Conservation (phyloP, 1,140 invertebrate genomes). For the Eciton burchellii region DNA sequence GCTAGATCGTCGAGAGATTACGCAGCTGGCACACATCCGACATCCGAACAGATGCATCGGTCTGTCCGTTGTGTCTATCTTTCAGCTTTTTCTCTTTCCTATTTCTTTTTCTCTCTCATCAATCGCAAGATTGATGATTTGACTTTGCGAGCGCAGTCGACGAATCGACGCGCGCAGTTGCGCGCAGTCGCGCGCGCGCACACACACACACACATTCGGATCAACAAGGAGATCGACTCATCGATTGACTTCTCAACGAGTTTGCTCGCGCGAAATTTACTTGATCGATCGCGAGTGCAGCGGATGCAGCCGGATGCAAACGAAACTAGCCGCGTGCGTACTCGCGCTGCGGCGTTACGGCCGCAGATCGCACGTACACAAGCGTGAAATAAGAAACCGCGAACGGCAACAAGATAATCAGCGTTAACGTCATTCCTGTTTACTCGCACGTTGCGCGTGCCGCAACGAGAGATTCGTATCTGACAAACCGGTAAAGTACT, state of each 20-base stretch:
- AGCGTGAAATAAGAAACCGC: conserved; percentile 43
- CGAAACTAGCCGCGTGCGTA: neutral
- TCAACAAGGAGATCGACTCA: too few relatives aligned
- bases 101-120: too few relatives aligned
- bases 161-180: too few relatives aligned
- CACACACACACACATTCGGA: too few relatives aligned
- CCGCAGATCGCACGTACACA: neutral
- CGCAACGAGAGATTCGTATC: conserved; percentile 64
- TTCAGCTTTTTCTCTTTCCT: too few relatives aligned
- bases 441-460: conserved; percentile 21
- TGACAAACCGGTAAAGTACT: conserved; percentile 50
- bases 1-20: neutral
- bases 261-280: too few relatives aligned
- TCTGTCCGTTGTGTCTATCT: too few relatives aligned
- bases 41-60: too few relatives aligned
- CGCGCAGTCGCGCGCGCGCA: too few relatives aligned
- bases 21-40: neutral
- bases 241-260: too few relatives aligned
- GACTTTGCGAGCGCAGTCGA: too few relatives aligned
- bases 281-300: conserved; percentile 17
- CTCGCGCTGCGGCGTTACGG: neutral
- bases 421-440: conserved; percentile 54
- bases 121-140: too few relatives aligned
- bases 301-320: conserved; percentile 29
- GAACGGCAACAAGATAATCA: conserved; percentile 33